A percentile compares a stretch with the other conserved stretches of the same genome.
Evolutionary conservation across 2,113 vertebrate genomes (phyloP).

Genomic region (Holacanthus passer): DNA sequence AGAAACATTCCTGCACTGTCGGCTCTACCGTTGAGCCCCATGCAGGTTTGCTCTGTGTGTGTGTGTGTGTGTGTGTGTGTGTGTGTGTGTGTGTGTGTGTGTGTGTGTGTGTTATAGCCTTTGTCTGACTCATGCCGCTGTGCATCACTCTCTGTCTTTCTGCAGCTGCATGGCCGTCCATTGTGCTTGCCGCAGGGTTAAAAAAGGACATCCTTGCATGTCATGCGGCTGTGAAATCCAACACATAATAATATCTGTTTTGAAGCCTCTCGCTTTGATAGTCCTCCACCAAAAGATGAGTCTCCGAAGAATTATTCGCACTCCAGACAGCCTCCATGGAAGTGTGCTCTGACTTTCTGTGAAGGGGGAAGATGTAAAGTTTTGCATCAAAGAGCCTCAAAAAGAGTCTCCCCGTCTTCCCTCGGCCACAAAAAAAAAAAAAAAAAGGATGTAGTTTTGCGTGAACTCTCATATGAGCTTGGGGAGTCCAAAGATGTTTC

Average conservation of each 20-base stretch:
- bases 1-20: constrained; percentile 55
- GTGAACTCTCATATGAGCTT: constrained; percentile 64
- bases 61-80: constrained; percentile 21
- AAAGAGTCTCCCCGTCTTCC: constrained; percentile 34
- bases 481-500: constrained; percentile 57
- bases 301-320: constrained; percentile 62
- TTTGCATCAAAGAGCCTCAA: constrained; percentile 69
- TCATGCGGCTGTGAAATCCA: constrained; percentile 45
- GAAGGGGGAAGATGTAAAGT: constrained; percentile 63
- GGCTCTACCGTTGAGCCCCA: constrained; percentile 27
- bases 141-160: constrained; percentile 34
- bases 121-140: constrained; percentile 44
- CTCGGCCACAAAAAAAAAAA: constrained; percentile 38
- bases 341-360: constrained; percentile 63
- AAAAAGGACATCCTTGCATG: constrained; percentile 13
- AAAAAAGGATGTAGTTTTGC: constrained; percentile 47
- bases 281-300: constrained; percentile 60
- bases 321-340: constrained; percentile 53
- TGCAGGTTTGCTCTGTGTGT: constrained; percentile 35
- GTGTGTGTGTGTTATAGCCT: constrained; percentile 11
- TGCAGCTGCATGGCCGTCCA: constrained; percentile 26
- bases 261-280: constrained; percentile 67
- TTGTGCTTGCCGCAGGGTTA: constrained; percentile 17
- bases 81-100: constrained; percentile 10
- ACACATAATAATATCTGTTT: constrained; percentile 68